phyloP scores from a whole-genome alignment of 2,888 invertebrate genomes.

The Chloromyia formosa region DNA sequence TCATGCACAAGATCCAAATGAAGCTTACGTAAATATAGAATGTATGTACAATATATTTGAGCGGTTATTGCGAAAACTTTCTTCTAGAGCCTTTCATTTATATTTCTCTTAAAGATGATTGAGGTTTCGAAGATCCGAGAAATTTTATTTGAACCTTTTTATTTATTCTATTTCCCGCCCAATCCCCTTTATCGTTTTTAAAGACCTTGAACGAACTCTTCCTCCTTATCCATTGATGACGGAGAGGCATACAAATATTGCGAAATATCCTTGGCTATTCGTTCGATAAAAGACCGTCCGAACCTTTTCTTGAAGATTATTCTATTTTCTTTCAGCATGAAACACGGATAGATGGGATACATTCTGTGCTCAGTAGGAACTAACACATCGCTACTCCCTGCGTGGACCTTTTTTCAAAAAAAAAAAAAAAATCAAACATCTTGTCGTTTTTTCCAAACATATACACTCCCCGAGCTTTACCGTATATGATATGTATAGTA shows the following conservation, averaged over 20 bases:
- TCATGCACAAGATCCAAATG: not conserved
- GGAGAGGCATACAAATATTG: not conserved
- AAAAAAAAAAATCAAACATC: not conserved
- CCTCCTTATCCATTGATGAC: not conserved
- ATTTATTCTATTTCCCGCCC: not conserved
- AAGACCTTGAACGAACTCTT: not conserved
- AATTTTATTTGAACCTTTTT: conserved; percentile 13
- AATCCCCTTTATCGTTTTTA: not conserved
- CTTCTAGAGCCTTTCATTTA: conserved; percentile 15
- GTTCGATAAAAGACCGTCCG: not conserved
- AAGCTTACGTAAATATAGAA: no score
- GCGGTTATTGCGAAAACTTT: not conserved
- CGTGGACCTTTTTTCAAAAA: no score
- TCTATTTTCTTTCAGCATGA: not conserved
- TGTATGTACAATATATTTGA: not conserved
- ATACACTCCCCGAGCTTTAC: not conserved
- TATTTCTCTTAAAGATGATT: conserved; percentile 26
- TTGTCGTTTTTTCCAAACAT: not conserved
- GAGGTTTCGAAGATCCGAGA: conserved; percentile 18
- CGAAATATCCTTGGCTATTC: not conserved
- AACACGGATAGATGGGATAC: not conserved
- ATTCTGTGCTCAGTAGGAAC: not conserved
- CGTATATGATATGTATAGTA: not conserved
- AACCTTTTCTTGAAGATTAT: conserved; percentile 9
- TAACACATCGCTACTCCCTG: no score